Conservation (phyloP, 2,113 vertebrate genomes). For the Protobothrops flavoviridis region DNA sequence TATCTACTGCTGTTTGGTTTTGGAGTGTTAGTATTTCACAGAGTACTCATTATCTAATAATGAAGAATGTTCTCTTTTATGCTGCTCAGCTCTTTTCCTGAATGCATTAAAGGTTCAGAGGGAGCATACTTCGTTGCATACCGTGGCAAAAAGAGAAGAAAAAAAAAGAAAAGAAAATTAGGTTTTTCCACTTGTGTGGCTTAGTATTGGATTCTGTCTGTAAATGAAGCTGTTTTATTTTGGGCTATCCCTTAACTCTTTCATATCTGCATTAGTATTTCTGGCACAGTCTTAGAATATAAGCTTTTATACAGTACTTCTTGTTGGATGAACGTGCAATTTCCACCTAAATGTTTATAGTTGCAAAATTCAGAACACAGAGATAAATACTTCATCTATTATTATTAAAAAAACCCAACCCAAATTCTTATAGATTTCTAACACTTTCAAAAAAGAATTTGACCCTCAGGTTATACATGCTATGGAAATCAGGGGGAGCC, state of each 20-base stretch:
- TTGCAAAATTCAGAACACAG: not conserved
- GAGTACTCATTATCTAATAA: constrained; percentile 27
- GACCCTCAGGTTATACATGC: not conserved
- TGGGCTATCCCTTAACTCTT: constrained; percentile 38
- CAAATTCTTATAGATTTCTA: constrained; percentile 1
- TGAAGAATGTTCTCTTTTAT: constrained; percentile 35
- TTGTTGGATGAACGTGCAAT: not conserved
- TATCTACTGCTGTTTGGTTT: constrained; percentile 43
- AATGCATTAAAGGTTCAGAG: constrained; percentile 47
- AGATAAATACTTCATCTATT: constrained; percentile 13
- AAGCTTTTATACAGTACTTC: not conserved
- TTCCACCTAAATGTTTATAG: not conserved
- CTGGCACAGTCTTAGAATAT: not conserved
- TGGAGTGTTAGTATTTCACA: constrained; percentile 42
- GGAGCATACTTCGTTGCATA: not conserved
- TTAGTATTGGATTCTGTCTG: constrained; percentile 27
- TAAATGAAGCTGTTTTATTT: constrained; percentile 45
- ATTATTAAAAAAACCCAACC: not conserved
- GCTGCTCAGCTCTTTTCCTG: constrained; percentile 42
- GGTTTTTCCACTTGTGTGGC: constrained; percentile 28
- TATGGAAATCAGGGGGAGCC: not conserved
- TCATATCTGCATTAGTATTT: not conserved
- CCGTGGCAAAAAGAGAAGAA: constrained; percentile 33
- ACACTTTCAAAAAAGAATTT: not conserved
- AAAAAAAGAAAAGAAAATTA: constrained; percentile 29